Percentiles rank a stretch among this genome's conserved stretches.
Conservation (phyloP, 1,140 invertebrate genomes). For the Cecropterus lyciades region DNA sequence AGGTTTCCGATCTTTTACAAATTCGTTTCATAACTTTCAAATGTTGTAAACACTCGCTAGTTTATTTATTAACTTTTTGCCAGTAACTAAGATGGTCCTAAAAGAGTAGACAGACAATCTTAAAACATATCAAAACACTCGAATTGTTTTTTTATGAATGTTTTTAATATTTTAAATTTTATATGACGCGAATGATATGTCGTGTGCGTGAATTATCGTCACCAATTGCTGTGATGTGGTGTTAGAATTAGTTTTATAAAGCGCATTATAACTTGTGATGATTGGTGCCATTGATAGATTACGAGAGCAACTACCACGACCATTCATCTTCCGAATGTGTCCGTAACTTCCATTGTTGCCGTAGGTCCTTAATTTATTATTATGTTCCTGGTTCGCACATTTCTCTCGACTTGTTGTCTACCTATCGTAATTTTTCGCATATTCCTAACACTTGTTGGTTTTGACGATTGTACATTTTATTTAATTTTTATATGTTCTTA, state of each 20-base stretch:
- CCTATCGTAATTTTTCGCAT: slow-evolving; percentile 14
- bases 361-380: slow-evolving; percentile 48
- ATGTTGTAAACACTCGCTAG: no score
- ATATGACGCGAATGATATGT: no score
- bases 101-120: not conserved
- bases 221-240: slow-evolving; percentile 42
- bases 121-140: not conserved
- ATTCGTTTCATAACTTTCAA: no score
- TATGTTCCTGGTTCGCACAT: slow-evolving; percentile 45
- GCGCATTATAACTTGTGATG: slow-evolving; percentile 82
- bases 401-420: slow-evolving; percentile 15
- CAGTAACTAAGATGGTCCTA: no score
- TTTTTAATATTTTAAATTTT: not conserved
- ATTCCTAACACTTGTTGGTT: slow-evolving; percentile 13
- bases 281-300: slow-evolving; percentile 83
- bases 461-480: slow-evolving; percentile 16
- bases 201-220: slow-evolving; percentile 8
- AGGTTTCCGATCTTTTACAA: no score
- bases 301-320: slow-evolving; percentile 67
- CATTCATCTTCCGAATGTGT: slow-evolving; percentile 63
- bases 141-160: not conserved
- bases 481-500: slow-evolving; percentile 18
- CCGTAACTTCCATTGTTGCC: slow-evolving; percentile 81
- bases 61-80: no score
- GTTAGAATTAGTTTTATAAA: slow-evolving; percentile 60